These are phyloP conservation scores for Tangara arthus DNA, from an alignment of 2,797 vertebrate genomes.

Conservation along the genomic window DNA sequence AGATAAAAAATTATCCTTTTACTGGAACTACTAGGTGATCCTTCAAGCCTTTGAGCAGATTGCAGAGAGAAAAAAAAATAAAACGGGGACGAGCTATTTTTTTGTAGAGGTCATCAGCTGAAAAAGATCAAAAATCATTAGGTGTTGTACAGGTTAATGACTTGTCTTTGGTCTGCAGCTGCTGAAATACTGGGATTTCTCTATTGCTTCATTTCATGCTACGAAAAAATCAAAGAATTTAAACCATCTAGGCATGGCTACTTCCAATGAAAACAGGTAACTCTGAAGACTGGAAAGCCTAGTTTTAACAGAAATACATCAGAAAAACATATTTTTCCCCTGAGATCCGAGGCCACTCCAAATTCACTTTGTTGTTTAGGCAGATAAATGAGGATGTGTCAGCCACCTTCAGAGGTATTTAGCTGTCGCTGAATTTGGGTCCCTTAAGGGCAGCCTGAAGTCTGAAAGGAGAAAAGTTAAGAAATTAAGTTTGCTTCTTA, in stretches of 20 bases:
- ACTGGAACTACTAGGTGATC: neutral
- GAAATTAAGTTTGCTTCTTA: neutral
- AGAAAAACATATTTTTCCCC: accelerated
- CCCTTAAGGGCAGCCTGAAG: neutral
- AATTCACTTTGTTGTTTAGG: neutral
- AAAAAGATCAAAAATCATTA: neutral
- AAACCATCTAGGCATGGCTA: neutral
- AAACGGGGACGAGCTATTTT: neutral
- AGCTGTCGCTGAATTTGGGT: neutral
- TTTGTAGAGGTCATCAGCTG: neutral
- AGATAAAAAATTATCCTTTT: neutral
- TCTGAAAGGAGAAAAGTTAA: neutral
- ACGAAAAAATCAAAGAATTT: neutral
- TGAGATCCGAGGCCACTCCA: neutral
- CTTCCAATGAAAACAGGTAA: neutral
- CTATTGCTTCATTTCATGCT: neutral
- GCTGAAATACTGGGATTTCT: neutral
- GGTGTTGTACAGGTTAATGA: neutral
- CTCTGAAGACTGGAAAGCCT: accelerated
- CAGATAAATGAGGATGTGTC: neutral
- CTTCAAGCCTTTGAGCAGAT: neutral
- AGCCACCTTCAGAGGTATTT: neutral
- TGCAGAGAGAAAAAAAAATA: neutral
- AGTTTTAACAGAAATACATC: neutral
- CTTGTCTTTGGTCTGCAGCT: neutral